Evolutionary conservation across 1,140 invertebrate species (phyloP).

Genomic region (Stegodyphus mimosarum): DNA sequence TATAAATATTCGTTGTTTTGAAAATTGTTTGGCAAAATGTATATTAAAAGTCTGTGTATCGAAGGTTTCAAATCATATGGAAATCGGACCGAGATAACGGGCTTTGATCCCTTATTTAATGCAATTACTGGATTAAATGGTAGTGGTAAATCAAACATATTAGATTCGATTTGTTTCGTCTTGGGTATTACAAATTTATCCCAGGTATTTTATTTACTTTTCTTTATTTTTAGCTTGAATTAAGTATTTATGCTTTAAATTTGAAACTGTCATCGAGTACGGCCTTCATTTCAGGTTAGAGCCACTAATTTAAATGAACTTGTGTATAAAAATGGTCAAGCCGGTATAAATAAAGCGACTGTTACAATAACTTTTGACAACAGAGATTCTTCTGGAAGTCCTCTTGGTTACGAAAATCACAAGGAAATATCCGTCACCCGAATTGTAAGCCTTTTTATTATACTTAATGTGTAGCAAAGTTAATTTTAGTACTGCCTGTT

Average conservation of each 20-base stretch:
- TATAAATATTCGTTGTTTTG: no score
- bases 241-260: background rate
- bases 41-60: constrained; percentile 92
- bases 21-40: constrained; percentile 75
- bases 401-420: constrained; percentile 91
- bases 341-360: constrained; percentile 93
- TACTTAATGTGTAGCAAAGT: background rate
- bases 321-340: constrained; percentile 97
- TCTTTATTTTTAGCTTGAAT: background rate
- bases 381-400: constrained; percentile 81
- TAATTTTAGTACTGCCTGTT: no score
- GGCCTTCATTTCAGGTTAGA: constrained; percentile 77
- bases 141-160: constrained; percentile 97
- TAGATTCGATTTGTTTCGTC: constrained; percentile 98
- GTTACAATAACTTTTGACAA: constrained; percentile 98
- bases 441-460: constrained; percentile 74
- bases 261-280: background rate
- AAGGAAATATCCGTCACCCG: constrained; percentile 94
- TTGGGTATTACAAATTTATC: constrained; percentile 94
- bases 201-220: constrained; percentile 74
- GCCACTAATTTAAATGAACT: constrained; percentile 91
- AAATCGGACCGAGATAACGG: constrained; percentile 89
- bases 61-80: constrained; percentile 99
- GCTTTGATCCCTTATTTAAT: constrained; percentile 96
- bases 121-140: constrained; percentile 99